Evolutionary conservation across 2,888 invertebrate genomes (phyloP).

Genomic region (Temnothorax unifasciatus): DNA sequence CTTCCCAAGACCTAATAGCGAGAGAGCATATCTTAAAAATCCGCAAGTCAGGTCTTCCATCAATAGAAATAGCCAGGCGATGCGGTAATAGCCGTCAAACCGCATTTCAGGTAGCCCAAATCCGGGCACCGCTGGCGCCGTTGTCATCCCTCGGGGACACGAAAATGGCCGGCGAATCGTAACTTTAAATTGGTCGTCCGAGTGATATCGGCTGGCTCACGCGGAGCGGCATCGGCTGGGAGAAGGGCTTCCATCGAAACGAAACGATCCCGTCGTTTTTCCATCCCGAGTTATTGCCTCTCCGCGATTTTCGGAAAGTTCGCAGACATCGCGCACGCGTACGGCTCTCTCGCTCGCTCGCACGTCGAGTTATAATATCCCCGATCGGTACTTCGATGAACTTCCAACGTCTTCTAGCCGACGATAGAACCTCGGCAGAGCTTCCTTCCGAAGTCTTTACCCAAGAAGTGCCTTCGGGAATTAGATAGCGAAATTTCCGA

Average conservation of each 20-base stretch:
- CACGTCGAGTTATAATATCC: conserved; percentile 70
- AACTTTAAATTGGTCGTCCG: conserved; percentile 77
- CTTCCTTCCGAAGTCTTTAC: conserved; percentile 20
- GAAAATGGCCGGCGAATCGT: conserved; percentile 72
- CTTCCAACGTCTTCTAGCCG: conserved; percentile 1
- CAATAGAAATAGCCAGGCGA: conserved; percentile 43
- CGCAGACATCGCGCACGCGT: conserved; percentile 29
- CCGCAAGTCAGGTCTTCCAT: conserved; percentile 27
- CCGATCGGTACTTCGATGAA: conserved; percentile 41
- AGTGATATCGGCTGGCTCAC: conserved; percentile 68
- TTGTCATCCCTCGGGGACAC: conserved; percentile 52
- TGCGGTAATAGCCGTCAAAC: conserved; percentile 59
- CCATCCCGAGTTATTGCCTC: conserved; percentile 66
- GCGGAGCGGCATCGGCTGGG: conserved; percentile 59
- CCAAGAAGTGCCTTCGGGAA: conserved; percentile 31
- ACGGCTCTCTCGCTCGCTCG: conserved; percentile 52
- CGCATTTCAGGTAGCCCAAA: conserved; percentile 49
- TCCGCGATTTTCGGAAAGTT: conserved; percentile 57
- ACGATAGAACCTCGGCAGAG: background rate
- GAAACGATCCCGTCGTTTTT: conserved; percentile 62
- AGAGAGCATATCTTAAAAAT: conserved; percentile 36
- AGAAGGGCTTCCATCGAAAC: conserved; percentile 51
- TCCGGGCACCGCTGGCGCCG: conserved; percentile 32
- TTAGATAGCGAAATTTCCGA: conserved; percentile 49
- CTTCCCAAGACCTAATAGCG: background rate